These are phyloP conservation scores for Gila robusta DNA, from an alignment of 2,797 vertebrate species.

Conservation along the genomic window DNA sequence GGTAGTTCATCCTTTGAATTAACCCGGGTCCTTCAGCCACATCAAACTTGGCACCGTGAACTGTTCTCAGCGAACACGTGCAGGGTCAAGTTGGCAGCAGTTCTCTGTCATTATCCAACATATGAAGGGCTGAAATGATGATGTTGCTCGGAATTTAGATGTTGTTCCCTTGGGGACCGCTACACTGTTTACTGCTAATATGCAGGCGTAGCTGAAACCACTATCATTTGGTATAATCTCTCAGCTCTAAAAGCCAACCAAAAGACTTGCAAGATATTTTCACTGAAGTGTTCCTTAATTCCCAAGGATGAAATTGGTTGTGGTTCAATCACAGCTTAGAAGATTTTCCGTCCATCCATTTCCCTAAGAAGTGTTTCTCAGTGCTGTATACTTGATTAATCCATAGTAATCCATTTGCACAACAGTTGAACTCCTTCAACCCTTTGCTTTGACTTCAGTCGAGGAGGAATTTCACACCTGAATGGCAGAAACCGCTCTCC, in stretches of 20 bases:
- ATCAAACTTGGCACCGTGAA: slow-evolving; percentile 22
- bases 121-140: neutral
- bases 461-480: slow-evolving; percentile 36
- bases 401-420: slow-evolving; percentile 34
- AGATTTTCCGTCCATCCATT: neutral
- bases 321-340: slow-evolving; percentile 25
- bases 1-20: slow-evolving; percentile 45
- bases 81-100: neutral
- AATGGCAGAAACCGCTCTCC: slow-evolving; percentile 28
- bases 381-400: slow-evolving; percentile 25
- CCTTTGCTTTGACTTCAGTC: slow-evolving; percentile 17
- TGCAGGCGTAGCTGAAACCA: slow-evolving; percentile 32
- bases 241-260: slow-evolving; percentile 14
- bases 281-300: slow-evolving; percentile 13
- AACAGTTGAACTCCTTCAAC: slow-evolving; percentile 31
- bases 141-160: slow-evolving; percentile 18
- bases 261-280: neutral
- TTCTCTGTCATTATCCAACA: slow-evolving; percentile 47
- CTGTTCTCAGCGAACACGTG: slow-evolving; percentile 20
- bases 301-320: slow-evolving; percentile 33
- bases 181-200: slow-evolving; percentile 19
- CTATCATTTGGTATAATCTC: slow-evolving; percentile 27
- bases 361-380: slow-evolving; percentile 36
- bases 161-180: slow-evolving; percentile 24
- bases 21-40: slow-evolving; percentile 36